These are phyloP conservation scores for Ptilorrhoa leucosticta DNA, from an alignment of 2,113 vertebrate genomes.

Conservation along the genomic window DNA sequence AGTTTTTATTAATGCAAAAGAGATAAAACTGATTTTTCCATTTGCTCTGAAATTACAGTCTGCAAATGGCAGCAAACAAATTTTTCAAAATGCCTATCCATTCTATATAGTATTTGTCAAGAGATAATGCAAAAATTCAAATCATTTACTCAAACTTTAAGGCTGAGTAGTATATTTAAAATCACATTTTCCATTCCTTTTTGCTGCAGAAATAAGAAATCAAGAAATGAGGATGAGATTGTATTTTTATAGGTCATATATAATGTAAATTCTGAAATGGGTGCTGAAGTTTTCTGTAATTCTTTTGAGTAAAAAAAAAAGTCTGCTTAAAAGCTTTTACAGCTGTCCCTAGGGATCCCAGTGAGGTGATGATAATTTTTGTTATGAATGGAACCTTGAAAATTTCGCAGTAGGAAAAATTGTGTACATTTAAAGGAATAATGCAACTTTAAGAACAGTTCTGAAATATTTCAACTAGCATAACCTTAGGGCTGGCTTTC, in stretches of 20 bases:
- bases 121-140: not conserved
- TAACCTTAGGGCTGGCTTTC: not conserved
- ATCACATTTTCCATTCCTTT: not conserved
- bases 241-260: not conserved
- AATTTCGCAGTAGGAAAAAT: not conserved
- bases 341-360: not conserved
- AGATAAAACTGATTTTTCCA: not conserved
- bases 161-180: not conserved
- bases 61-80: slow-evolving; percentile 2
- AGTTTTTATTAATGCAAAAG: slow-evolving; percentile 1
- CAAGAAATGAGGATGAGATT: not conserved
- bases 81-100: not conserved
- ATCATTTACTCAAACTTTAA: not conserved
- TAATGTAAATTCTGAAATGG: not conserved
- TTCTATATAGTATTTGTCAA: slow-evolving; percentile 25
- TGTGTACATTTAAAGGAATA: not conserved
- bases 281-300: not conserved
- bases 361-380: not conserved
- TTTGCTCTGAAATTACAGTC: not conserved
- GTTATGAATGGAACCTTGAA: not conserved
- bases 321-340: not conserved
- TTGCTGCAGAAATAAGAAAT: not conserved
- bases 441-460: not conserved
- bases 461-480: not conserved
- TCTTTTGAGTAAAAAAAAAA: not conserved